These are phyloP conservation scores for Acinonyx jubatus DNA, from an alignment of 2,113 vertebrate genomes.

Conservation along the genomic window DNA sequence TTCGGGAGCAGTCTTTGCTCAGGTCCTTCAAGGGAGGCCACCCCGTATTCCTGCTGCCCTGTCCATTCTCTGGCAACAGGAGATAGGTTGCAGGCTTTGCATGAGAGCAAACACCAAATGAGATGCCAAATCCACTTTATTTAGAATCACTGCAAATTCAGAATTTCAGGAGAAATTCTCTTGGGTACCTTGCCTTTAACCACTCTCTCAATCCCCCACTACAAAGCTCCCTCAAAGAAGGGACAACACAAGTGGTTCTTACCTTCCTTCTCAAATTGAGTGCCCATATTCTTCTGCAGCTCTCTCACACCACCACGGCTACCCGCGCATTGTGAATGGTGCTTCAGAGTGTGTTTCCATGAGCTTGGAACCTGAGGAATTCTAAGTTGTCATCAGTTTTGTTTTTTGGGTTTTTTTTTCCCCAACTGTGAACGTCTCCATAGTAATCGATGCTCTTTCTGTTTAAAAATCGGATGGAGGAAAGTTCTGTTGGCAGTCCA, in stretches of 20 bases:
- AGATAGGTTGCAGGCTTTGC: neutral
- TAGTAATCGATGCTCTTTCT: neutral
- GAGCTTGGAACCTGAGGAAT: neutral
- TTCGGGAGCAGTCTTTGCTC: neutral
- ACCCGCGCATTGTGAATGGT: no score
- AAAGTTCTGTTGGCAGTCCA: neutral
- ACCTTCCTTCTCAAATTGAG: neutral
- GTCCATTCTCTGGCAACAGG: neutral
- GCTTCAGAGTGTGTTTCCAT: neutral
- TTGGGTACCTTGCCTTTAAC: neutral
- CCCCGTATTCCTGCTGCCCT: neutral
- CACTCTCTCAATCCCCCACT: accelerated
- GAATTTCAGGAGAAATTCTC: neutral
- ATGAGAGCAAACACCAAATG: neutral
- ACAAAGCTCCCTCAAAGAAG: neutral
- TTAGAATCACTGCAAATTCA: neutral
- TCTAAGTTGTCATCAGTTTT: neutral
- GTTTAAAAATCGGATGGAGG: neutral
- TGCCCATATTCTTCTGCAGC: neutral
- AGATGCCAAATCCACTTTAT: neutral
- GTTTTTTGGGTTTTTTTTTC: neutral
- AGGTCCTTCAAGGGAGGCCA: neutral
- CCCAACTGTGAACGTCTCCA: neutral
- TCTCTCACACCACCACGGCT: neutral
- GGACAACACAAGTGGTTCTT: neutral